phyloP scores from a whole-genome alignment of 2,113 vertebrate genomes.

The Gymnorhina tibicen region DNA sequence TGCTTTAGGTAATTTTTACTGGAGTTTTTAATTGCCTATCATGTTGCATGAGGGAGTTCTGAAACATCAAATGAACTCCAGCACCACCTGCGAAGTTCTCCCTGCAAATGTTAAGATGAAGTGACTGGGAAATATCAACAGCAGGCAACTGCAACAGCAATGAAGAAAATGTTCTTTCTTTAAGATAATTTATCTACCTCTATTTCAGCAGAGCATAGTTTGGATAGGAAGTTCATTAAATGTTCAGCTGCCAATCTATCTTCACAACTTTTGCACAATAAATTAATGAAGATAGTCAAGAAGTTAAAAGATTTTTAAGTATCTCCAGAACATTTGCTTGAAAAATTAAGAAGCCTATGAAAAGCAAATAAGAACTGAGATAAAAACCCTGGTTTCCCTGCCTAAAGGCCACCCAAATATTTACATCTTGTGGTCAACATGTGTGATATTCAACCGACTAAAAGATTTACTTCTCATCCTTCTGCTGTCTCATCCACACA shows the following conservation, averaged over 20 bases:
- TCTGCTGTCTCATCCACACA: not conserved
- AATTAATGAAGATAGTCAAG: not conserved
- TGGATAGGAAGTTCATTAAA: not conserved
- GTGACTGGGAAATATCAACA: not conserved
- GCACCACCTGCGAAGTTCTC: constrained; percentile 15
- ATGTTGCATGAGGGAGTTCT: constrained; percentile 40
- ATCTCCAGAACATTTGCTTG: not conserved
- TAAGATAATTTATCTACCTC: not conserved
- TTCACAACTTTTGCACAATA: not conserved
- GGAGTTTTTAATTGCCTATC: constrained; percentile 18
- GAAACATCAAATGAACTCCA: not conserved
- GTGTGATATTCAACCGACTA: not conserved
- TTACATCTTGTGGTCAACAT: rapidly evolving
- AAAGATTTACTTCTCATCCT: not conserved
- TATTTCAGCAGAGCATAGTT: not conserved
- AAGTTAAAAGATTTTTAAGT: not conserved
- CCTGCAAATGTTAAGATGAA: constrained; percentile 13
- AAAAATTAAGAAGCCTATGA: not conserved
- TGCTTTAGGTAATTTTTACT: constrained; percentile 26
- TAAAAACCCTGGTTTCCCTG: not conserved
- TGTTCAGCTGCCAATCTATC: not conserved
- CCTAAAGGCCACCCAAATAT: not conserved
- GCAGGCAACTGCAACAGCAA: not conserved
- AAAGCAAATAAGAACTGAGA: not conserved
- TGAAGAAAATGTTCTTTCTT: not conserved